phyloP scores from a whole-genome alignment of 2,113 vertebrate species.

The Callospermophilus lateralis region DNA sequence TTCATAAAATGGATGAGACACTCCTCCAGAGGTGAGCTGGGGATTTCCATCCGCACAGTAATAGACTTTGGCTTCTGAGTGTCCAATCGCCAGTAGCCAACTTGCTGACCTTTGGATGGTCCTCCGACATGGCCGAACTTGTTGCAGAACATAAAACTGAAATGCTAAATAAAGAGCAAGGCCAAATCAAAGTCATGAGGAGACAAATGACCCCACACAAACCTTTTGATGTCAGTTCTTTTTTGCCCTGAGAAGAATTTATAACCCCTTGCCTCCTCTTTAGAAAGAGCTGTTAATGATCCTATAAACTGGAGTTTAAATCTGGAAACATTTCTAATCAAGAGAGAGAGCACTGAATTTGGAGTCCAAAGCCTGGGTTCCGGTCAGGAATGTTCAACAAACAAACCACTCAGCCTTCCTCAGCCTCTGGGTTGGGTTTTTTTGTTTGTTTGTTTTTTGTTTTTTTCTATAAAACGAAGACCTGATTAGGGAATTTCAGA shows the following conservation, averaged over 20 bases:
- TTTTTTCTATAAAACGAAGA: not conserved
- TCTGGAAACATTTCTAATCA: slow-evolving; percentile 40
- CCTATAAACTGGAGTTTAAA: slow-evolving; percentile 64
- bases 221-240: slow-evolving; percentile 71
- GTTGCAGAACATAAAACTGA: slow-evolving; percentile 85
- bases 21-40: slow-evolving; percentile 77
- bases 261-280: slow-evolving; percentile 69
- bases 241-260: slow-evolving; percentile 63
- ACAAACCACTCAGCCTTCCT: not conserved
- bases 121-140: slow-evolving; percentile 83
- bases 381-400: not conserved
- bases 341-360: not conserved
- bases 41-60: slow-evolving; percentile 87
- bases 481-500: not conserved
- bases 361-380: not conserved
- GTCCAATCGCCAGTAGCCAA: slow-evolving; percentile 81
- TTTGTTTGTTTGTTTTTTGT: no score
- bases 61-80: slow-evolving; percentile 85
- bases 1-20: slow-evolving; percentile 55
- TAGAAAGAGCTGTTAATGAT: slow-evolving; percentile 11
- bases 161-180: slow-evolving; percentile 88
- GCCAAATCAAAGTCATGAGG: slow-evolving; percentile 85
- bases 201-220: slow-evolving; percentile 80
- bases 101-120: slow-evolving; percentile 87
- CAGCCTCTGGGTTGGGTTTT: not conserved